Evolutionary conservation across 2,113 vertebrate species (phyloP).

Genomic region (Ondatra zibethicus): DNA sequence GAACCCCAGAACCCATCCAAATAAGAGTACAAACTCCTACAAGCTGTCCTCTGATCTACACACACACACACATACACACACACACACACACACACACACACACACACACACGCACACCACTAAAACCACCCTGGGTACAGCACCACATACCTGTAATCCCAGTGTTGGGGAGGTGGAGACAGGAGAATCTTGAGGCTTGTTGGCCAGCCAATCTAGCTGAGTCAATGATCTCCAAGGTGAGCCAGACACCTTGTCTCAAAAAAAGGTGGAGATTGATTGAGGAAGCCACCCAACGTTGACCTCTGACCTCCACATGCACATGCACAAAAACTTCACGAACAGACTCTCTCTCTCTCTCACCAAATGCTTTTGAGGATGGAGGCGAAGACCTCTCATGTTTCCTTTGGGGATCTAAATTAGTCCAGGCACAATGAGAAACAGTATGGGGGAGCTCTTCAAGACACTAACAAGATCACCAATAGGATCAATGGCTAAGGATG

Average conservation of each 20-base stretch:
- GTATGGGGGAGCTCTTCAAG: neutral
- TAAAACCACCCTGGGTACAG: neutral
- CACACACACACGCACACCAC: too few species aligned
- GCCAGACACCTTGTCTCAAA: neutral
- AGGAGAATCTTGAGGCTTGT: neutral
- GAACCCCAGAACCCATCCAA: neutral
- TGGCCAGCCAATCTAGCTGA: neutral
- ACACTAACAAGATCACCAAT: neutral
- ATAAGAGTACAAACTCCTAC: neutral
- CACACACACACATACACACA: too few species aligned
- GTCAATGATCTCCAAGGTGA: neutral
- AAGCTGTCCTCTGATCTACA: neutral
- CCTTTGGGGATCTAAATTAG: neutral
- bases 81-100: too few species aligned
- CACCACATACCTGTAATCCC: neutral
- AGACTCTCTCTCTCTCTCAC: too few species aligned
- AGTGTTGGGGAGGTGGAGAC: neutral
- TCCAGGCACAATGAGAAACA: neutral
- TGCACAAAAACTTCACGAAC: neutral
- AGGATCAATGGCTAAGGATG: neutral
- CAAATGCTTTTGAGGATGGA: neutral
- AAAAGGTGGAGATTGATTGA: neutral
- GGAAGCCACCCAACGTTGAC: neutral
- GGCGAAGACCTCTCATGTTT: neutral
- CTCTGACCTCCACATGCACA: neutral